A percentile compares a stretch with the other conserved stretches of the same genome.
Evolutionary conservation across 2,888 invertebrate species (phyloP).

Genomic region (Drosophila sordidula): DNA sequence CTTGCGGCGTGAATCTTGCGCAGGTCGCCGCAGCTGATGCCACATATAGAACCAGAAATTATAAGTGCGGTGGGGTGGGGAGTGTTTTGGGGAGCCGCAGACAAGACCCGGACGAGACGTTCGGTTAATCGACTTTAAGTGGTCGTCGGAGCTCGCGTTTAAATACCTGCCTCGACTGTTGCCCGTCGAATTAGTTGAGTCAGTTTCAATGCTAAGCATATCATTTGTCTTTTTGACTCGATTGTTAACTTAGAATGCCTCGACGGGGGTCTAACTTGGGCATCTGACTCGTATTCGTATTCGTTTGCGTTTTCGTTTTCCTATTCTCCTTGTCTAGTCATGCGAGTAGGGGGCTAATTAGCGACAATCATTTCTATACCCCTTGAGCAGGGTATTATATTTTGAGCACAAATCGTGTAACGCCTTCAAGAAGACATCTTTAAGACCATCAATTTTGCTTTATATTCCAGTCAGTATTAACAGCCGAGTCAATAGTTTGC

Average conservation of each 20-base stretch:
- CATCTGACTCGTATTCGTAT: conserved; percentile 1
- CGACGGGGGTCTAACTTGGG: conserved; percentile 21
- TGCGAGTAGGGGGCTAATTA: conserved; percentile 53
- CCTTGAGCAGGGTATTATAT: conserved; percentile 8
- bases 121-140: conserved; percentile 67
- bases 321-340: conserved; percentile 16
- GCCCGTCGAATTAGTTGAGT: conserved; percentile 36
- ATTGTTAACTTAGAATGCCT: conserved; percentile 42
- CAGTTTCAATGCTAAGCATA: conserved; percentile 56
- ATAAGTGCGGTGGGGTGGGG: conserved; percentile 3
- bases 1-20: conserved; percentile 46
- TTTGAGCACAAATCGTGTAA: background rate
- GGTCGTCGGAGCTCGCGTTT: conserved; percentile 48
- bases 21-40: conserved; percentile 28
- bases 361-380: conserved; percentile 64
- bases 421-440: background rate
- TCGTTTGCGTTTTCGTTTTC: background rate
- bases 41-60: conserved; percentile 46
- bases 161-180: conserved; percentile 23
- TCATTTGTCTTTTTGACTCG: conserved; percentile 63
- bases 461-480: too few species aligned
- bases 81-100: conserved; percentile 4
- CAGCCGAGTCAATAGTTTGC: too few species aligned
- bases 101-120: conserved; percentile 17
- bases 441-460: background rate